Conservation (phyloP, 2,888 invertebrate genomes). For the Agrotis exclamationis region DNA sequence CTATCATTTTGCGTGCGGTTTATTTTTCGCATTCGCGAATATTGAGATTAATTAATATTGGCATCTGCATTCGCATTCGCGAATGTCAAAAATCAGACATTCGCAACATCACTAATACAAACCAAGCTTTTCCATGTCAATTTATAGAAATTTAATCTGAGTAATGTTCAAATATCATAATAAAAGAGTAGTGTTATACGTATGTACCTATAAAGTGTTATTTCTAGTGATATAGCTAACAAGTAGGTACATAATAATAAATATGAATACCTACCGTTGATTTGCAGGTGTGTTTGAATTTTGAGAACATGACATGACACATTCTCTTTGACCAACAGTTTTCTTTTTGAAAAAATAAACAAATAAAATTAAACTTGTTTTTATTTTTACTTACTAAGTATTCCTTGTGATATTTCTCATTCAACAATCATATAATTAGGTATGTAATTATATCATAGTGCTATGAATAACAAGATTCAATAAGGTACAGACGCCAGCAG, state of each 20-base stretch:
- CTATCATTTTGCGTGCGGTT: too few relatives aligned
- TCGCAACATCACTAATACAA: background rate
- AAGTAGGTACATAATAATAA: constrained; percentile 32
- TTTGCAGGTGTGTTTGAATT: constrained; percentile 9
- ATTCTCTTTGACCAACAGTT: background rate
- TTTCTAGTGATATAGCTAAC: background rate
- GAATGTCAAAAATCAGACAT: too few relatives aligned
- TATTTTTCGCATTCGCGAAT: too few relatives aligned
- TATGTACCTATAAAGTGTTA: too few relatives aligned
- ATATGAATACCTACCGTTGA: constrained; percentile 12
- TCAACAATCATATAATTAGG: constrained; percentile 8
- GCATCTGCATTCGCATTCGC: too few relatives aligned
- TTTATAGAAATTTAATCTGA: constrained; percentile 1
- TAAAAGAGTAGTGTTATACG: background rate
- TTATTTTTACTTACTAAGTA: constrained; percentile 11
- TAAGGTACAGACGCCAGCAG: background rate
- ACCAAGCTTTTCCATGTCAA: constrained; percentile 12
- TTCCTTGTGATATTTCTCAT: constrained; percentile 8
- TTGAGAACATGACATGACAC: constrained; percentile 4
- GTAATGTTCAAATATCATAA: constrained; percentile 1
- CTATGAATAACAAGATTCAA: constrained; percentile 17
- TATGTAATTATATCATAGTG: constrained; percentile 57
- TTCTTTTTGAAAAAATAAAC: constrained; percentile 30
- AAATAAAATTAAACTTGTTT: constrained; percentile 1
- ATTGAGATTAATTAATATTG: too few relatives aligned